Evolutionary conservation across 2,797 vertebrate genomes (phyloP), one percentile per base, ranked within the genome.

Genomic region (Onychomys leucogaster): DNA sequence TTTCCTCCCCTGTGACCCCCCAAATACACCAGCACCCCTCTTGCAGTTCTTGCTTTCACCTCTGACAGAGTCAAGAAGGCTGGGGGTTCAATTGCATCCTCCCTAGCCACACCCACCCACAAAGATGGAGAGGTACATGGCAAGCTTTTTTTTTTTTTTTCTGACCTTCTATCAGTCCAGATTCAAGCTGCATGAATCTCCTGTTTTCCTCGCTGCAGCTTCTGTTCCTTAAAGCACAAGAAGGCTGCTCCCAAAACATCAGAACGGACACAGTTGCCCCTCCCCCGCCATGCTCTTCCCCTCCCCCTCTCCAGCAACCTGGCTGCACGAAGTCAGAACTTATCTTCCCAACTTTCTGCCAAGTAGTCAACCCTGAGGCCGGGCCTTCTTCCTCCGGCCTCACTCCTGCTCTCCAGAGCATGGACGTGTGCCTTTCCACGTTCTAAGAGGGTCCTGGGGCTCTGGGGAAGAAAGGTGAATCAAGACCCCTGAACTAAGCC

Each of bases 261-360:
- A 83, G 11, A 29, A 8, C 43, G 37, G 88, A 95, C 90, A 88
- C 88, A 29, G 88, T 21, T 0, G 41, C 76, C 73, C 57, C 81
- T 46, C 59, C 16, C 37, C 23, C 86, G 16, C 23, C 43, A 2
- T 2, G 13, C 32, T 52, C 37, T 17, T 82, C 10, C 19, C 27
- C 21, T 10, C 90, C 41, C 32, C 16, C 49, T 80, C 59, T 12
- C 87, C 0, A 84, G 59, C 93, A 95, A 92, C 73, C 93, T 37
- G 46, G 94, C 46, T 67, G 59, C 78, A 95, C 87, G 65, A 92
- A 96, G 91, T 94, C 94, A 97, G 93, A 97, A 98, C 95, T 96
- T 94, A 97, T 94, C 92, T 87, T 90, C 85, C 95, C 85, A 98
- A 97, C 96, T 97, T 98, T 97, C 92, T 97, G 96, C 94, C 90